Percentiles rank a stretch among this genome's conserved stretches.
These are phyloP conservation scores for Poeciliopsis occidentalis DNA, from an alignment of 2,113 vertebrate species.

Conservation along the genomic window DNA sequence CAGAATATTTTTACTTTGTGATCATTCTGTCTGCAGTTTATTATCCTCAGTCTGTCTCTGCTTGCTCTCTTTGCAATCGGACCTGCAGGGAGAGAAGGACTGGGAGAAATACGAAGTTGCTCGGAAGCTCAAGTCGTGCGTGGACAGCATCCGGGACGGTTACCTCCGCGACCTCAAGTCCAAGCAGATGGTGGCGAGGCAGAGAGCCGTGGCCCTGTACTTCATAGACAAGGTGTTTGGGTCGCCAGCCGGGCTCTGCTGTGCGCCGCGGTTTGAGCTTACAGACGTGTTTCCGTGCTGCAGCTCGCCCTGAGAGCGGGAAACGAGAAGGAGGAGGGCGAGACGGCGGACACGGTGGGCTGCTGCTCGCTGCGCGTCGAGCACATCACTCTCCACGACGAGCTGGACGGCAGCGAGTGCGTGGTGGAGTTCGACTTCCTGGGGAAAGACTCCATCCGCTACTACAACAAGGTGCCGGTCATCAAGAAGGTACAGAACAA, in stretches of 20 bases:
- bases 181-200: constrained; percentile 69
- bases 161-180: constrained; percentile 75
- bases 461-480: constrained; percentile 80
- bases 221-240: constrained; percentile 78
- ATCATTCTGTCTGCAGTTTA: not conserved
- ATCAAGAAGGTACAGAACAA: constrained; percentile 70
- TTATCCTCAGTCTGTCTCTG: not conserved
- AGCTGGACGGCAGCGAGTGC: constrained; percentile 66
- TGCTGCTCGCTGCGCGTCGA: constrained; percentile 83
- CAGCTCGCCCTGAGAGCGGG: constrained; percentile 82
- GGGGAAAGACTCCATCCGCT: constrained; percentile 83
- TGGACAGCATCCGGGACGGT: constrained; percentile 69
- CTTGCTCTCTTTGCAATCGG: not conserved
- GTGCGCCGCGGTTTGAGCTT: not conserved
- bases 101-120: constrained; percentile 81
- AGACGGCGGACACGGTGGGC: constrained; percentile 81
- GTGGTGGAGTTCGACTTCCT: constrained; percentile 83
- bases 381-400: constrained; percentile 78
- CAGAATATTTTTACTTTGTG: not conserved
- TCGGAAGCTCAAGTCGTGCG: constrained; percentile 72
- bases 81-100: constrained; percentile 74
- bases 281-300: not conserved
- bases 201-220: constrained; percentile 78
- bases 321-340: constrained; percentile 83
- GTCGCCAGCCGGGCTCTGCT: not conserved